Percentiles rank a stretch among this genome's conserved stretches.
phyloP scores from a whole-genome alignment of 2,113 vertebrate genomes.

The Aleadryas rufinucha region DNA sequence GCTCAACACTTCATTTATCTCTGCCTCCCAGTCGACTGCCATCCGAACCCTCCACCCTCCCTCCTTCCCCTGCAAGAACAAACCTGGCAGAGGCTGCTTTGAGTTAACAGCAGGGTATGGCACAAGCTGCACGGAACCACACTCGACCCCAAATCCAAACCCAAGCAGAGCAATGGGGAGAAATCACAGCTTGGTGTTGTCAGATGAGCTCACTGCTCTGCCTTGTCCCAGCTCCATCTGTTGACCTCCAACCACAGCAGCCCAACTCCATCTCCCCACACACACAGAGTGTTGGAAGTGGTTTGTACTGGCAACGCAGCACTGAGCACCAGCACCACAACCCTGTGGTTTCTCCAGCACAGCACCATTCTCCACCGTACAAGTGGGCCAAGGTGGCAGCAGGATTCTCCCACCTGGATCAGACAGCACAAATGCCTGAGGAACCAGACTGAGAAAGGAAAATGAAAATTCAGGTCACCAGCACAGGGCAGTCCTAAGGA shows the following conservation, averaged over 20 bases:
- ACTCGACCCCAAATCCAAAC: not conserved
- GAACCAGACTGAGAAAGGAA: not conserved
- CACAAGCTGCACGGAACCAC: not conserved
- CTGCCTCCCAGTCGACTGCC: not conserved
- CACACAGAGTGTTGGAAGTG: fast-evolving
- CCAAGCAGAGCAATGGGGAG: not conserved
- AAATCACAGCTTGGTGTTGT: not conserved
- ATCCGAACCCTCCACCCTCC: not conserved
- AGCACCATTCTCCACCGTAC: not conserved
- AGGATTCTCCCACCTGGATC: not conserved
- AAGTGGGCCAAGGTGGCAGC: not conserved
- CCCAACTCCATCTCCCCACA: not conserved
- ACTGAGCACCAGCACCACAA: not conserved
- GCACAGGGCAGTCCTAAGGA: not conserved
- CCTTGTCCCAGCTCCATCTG: not conserved
- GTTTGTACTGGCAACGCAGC: not conserved
- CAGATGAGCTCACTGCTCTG: not conserved
- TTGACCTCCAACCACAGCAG: not conserved
- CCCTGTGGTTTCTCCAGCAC: not conserved
- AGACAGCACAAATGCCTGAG: not conserved
- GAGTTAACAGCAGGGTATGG: not conserved
- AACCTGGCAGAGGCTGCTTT: not conserved
- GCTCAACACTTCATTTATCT: slow-evolving; percentile 40
- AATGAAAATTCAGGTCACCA: not conserved
- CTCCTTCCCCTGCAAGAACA: not conserved